phyloP scores from a whole-genome alignment of 1,140 invertebrate species.

The Polyergus mexicanus region DNA sequence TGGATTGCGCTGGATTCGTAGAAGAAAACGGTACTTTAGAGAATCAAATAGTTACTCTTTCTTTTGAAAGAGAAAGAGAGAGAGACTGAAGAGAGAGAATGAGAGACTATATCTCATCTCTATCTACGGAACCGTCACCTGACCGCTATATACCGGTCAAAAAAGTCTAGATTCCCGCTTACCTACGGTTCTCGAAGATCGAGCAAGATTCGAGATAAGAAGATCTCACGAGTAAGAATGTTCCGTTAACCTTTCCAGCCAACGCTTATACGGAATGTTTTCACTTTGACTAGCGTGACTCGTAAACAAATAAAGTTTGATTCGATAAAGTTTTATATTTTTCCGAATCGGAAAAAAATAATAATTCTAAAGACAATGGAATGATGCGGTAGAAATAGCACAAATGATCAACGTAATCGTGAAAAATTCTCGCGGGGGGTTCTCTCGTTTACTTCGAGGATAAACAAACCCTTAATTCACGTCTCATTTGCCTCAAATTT shows the following conservation, averaged over 20 bases:
- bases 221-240: constrained; percentile 44
- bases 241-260: constrained; percentile 58
- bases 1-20: constrained; percentile 65
- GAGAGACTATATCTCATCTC: constrained; percentile 6
- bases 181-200: constrained; percentile 65
- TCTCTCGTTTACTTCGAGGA: constrained; percentile 23
- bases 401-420: constrained; percentile 2
- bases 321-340: neutral
- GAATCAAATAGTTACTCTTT: constrained; percentile 70
- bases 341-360: neutral
- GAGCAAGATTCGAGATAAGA: constrained; percentile 65
- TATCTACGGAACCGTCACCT: constrained; percentile 37
- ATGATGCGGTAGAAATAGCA: neutral
- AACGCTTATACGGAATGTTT: neutral
- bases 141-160: constrained; percentile 49
- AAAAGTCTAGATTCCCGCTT: constrained; percentile 70
- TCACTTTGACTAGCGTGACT: neutral
- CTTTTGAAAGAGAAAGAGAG: constrained; percentile 21
- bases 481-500: neutral
- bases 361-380: neutral
- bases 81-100: no score
- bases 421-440: constrained; percentile 35
- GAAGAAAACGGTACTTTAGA: constrained; percentile 76
- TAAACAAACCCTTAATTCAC: neutral
- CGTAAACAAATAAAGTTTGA: constrained; percentile 7